Conservation (phyloP, 1,140 invertebrate species). For the Drosophila seguyi region DNA sequence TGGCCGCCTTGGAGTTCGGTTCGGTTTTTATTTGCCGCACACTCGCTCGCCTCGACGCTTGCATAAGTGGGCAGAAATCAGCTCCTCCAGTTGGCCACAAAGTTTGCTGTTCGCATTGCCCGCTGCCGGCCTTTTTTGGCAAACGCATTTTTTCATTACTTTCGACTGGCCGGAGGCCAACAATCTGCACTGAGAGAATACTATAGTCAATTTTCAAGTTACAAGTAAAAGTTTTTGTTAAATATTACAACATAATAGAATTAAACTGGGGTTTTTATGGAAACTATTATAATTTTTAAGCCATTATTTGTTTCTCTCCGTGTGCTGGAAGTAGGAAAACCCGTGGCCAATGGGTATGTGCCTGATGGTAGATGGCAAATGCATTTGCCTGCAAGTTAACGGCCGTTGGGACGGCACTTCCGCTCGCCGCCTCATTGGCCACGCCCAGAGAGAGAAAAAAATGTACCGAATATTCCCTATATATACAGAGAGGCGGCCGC, state of each 20-base stretch:
- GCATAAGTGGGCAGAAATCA: slow-evolving; percentile 77
- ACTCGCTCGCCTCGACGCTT: slow-evolving; percentile 67
- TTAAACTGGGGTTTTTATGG: background rate
- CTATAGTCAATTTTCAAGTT: background rate
- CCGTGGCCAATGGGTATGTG: slow-evolving; percentile 55
- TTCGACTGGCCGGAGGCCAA: slow-evolving; percentile 73
- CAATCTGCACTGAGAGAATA: background rate
- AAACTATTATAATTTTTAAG: background rate
- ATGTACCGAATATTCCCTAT: slow-evolving; percentile 35
- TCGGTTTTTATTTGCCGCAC: slow-evolving; percentile 76
- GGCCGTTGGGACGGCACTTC: slow-evolving; percentile 41
- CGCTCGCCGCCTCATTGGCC: slow-evolving; percentile 54
- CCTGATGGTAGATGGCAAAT: slow-evolving; percentile 74
- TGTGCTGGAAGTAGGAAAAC: slow-evolving; percentile 17
- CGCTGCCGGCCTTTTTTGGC: slow-evolving; percentile 57
- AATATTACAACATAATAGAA: background rate
- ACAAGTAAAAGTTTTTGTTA: background rate
- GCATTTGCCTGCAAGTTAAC: slow-evolving; percentile 69
- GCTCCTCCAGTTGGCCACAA: slow-evolving; percentile 67
- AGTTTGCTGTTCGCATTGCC: slow-evolving; percentile 36
- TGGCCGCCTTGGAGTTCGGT: slow-evolving; percentile 72
- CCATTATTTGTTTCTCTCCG: background rate
- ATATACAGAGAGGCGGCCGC: slow-evolving; percentile 3
- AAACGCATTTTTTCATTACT: slow-evolving; percentile 83
- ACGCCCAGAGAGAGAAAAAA: slow-evolving; percentile 49